These are phyloP conservation scores for Hybos culiciformis DNA, from an alignment of 2,888 invertebrate genomes.

Conservation along the genomic window DNA sequence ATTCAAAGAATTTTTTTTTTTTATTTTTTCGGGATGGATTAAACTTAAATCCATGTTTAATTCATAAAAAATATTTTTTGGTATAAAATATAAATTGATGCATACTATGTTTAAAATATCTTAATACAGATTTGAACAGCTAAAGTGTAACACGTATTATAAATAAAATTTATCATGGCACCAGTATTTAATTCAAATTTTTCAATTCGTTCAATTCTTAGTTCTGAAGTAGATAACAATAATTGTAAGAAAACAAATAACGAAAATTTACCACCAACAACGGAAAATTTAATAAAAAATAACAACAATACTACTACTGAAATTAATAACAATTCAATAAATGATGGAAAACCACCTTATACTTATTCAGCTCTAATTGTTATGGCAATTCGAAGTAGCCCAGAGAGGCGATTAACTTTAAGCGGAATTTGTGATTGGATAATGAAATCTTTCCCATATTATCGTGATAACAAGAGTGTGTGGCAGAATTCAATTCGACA, in stretches of 20 bases:
- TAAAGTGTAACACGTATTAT: too few species aligned
- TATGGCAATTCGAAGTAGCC: constrained; percentile 92
- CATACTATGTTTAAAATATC: too few species aligned
- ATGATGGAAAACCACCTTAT: constrained; percentile 66
- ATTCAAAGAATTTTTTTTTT: too few species aligned
- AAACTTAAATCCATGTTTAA: too few species aligned
- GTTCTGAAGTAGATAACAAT: not conserved
- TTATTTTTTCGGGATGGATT: too few species aligned
- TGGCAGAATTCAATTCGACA: constrained; percentile 84
- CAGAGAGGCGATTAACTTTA: constrained; percentile 77
- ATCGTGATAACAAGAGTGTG: constrained; percentile 89
- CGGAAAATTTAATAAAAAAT: not conserved
- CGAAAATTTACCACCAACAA: not conserved
- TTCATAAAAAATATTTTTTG: too few species aligned
- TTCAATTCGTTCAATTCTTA: constrained; percentile 22
- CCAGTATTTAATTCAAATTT: constrained; percentile 23
- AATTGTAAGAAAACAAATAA: constrained; percentile 7
- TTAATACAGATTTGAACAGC: too few species aligned
- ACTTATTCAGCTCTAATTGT: constrained; percentile 97
- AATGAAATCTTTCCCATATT: constrained; percentile 92
- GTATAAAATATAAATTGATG: too few species aligned
- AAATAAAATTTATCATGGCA: too few species aligned
- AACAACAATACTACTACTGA: not conserved
- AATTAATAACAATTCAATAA: constrained; percentile 3
- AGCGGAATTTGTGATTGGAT: constrained; percentile 97